Conservation (phyloP, 2,113 vertebrate species). For the Takifugu flavidus region DNA sequence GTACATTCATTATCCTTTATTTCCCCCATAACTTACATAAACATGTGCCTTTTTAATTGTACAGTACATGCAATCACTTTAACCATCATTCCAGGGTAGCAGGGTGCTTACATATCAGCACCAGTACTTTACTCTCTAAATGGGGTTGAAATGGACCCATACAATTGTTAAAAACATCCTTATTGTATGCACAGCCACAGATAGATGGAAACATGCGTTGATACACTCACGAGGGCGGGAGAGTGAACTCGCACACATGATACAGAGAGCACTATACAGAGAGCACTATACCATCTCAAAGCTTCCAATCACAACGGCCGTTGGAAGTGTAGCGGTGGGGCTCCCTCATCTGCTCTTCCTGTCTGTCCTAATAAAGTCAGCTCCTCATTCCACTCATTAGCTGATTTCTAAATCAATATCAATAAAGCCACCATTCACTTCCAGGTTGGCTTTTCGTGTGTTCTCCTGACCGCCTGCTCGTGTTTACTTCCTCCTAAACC, state of each 20-base stretch:
- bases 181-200: slow-evolving; percentile 9
- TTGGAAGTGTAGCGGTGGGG: slow-evolving; percentile 34
- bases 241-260: not conserved
- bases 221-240: not conserved
- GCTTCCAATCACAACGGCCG: not conserved
- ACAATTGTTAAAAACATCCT: slow-evolving; percentile 14
- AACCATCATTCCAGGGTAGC: not conserved
- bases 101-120: not conserved
- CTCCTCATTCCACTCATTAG: slow-evolving; percentile 55
- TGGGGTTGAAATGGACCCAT: not conserved
- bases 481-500: not conserved
- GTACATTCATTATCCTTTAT: too few relatives aligned
- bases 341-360: slow-evolving; percentile 18
- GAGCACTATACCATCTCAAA: not conserved
- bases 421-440: slow-evolving; percentile 37
- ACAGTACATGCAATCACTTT: not conserved
- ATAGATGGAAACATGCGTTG: slow-evolving; percentile 13
- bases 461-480: not conserved
- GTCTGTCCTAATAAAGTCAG: not conserved
- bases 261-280: not conserved
- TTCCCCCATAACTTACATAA: too few relatives aligned
- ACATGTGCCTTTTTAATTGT: too few relatives aligned
- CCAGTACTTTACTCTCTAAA: not conserved
- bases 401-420: slow-evolving; percentile 66
- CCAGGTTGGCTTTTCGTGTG: not conserved